phyloP scores from a whole-genome alignment of 2,888 invertebrate species.

The Blomia tropicalis region DNA sequence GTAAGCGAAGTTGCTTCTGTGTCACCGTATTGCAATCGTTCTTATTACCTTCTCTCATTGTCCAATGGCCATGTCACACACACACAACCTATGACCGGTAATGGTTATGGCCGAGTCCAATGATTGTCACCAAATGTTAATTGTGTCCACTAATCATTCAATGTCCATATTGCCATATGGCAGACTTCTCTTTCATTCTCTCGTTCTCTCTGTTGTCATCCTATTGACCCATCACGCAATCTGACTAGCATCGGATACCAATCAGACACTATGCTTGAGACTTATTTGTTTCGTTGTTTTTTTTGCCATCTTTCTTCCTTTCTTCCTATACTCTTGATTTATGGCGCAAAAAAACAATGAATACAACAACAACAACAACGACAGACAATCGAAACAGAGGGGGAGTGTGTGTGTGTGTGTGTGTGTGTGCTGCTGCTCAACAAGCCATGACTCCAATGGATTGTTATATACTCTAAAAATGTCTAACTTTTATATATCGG shows the following conservation, averaged over 20 bases:
- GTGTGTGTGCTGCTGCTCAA: neutral
- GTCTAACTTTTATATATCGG: no score
- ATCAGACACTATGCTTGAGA: no score
- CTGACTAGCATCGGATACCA: neutral
- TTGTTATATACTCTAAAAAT: no score
- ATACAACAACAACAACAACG: no score
- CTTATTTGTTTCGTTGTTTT: neutral
- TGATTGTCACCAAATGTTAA: constrained; percentile 10
- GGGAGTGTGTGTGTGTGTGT: neutral
- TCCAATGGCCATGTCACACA: constrained; percentile 3
- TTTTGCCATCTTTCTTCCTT: neutral
- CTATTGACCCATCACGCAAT: neutral
- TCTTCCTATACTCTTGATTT: neutral
- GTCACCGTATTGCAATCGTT: neutral
- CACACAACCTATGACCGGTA: constrained; percentile 14
- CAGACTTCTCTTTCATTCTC: neutral
- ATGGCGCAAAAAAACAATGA: neutral
- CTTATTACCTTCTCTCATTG: neutral
- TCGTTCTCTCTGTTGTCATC: neutral
- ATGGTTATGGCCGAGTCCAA: constrained; percentile 12
- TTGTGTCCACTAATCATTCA: constrained; percentile 8
- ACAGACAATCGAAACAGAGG: no score
- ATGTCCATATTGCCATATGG: constrained; percentile 1
- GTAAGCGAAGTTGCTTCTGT: neutral
- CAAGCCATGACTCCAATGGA: constrained; percentile 3